Percentiles rank a stretch among this genome's conserved stretches.
These are phyloP conservation scores for Araneus ventricosus DNA, from an alignment of 1,140 invertebrate species.

Conservation along the genomic window DNA sequence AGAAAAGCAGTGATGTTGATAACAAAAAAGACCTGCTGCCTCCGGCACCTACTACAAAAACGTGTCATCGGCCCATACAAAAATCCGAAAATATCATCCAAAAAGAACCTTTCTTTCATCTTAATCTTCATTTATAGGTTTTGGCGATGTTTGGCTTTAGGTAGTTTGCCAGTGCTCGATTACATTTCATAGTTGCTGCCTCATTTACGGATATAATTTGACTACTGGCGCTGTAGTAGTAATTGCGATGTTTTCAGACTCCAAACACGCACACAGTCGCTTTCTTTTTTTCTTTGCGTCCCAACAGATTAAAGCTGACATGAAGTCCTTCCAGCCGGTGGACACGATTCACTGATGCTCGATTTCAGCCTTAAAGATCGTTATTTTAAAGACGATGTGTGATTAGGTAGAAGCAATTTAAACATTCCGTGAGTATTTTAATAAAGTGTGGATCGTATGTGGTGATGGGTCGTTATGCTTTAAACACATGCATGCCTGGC, in stretches of 20 bases:
- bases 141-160: neutral
- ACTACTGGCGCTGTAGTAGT: conserved; percentile 17
- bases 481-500: neutral
- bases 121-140: conserved; percentile 28
- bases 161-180: neutral
- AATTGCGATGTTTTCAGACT: conserved; percentile 46
- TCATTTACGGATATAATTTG: conserved; percentile 62
- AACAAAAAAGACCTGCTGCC: neutral
- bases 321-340: conserved; percentile 5
- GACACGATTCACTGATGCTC: conserved; percentile 43
- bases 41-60: neutral
- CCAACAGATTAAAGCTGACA: conserved; percentile 3
- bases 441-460: neutral
- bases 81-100: conserved; percentile 14
- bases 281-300: neutral
- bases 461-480: neutral
- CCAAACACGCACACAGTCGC: conserved; percentile 27
- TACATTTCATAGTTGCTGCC: conserved; percentile 43
- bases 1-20: too few relatives aligned
- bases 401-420: conserved; percentile 23
- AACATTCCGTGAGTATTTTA: conserved; percentile 48
- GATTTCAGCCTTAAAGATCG: conserved; percentile 34
- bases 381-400: conserved; percentile 34
- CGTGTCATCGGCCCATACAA: conserved; percentile 21
- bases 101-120: neutral